Evolutionary conservation across 2,888 invertebrate genomes (phyloP).

Genomic region (Drosophila mayaguana): DNA sequence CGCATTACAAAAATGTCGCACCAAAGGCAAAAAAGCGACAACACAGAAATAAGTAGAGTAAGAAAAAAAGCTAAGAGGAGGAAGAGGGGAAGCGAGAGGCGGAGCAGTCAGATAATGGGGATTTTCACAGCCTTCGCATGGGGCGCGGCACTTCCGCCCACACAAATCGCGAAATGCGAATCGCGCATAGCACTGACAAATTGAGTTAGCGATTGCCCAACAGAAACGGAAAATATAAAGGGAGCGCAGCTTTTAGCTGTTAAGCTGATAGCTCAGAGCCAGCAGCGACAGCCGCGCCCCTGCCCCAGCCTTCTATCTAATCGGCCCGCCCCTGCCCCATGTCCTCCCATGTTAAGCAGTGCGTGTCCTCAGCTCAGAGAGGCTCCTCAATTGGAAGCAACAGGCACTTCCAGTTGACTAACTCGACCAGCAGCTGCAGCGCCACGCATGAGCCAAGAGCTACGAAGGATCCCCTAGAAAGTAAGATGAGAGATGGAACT

Average conservation of each 20-base stretch:
- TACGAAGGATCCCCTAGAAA: too few relatives aligned
- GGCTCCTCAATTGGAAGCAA: not conserved
- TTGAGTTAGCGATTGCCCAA: slow-evolving; percentile 61
- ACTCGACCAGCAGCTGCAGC: too few relatives aligned
- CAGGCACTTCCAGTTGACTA: too few relatives aligned
- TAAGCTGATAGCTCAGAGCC: slow-evolving; percentile 52
- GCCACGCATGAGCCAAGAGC: too few relatives aligned
- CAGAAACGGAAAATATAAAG: slow-evolving; percentile 17
- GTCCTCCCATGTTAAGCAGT: too few relatives aligned
- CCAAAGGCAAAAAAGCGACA: slow-evolving; percentile 42
- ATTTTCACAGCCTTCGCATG: slow-evolving; percentile 50
- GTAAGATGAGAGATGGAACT: too few relatives aligned
- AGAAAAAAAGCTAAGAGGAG: not conserved
- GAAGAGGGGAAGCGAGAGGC: not conserved
- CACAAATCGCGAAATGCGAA: slow-evolving; percentile 24
- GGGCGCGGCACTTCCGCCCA: slow-evolving; percentile 1
- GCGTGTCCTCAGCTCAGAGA: not conserved
- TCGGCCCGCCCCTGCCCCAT: too few relatives aligned
- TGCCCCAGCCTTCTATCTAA: too few relatives aligned
- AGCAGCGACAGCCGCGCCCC: not conserved
- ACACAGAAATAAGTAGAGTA: slow-evolving; percentile 8
- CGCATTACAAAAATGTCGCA: slow-evolving; percentile 61
- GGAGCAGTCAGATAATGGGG: slow-evolving; percentile 61
- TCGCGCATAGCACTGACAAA: slow-evolving; percentile 59
- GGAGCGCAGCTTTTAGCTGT: slow-evolving; percentile 70